Evolutionary conservation across 2,888 invertebrate species (phyloP), one percentile per base, ranked within the genome.

Genomic region (Drosophila leonis): DNA sequence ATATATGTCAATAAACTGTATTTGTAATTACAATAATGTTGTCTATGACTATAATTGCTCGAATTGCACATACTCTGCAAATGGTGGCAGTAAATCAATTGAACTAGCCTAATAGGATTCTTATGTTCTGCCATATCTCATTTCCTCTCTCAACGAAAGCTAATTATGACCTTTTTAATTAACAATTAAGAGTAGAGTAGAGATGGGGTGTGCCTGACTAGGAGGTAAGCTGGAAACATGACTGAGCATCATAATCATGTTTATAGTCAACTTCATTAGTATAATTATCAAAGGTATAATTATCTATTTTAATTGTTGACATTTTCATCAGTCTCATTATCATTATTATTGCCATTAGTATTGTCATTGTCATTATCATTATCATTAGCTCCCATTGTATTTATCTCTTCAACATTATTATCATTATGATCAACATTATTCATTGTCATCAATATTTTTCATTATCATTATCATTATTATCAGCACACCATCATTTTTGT

Each of bases 1-100:
- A 33, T 54, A 48, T 12, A 33, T 54, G 41, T 46, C 52, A 54
- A 65, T 54, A 52, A 29, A 64, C 10, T 0, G 15, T n/a, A 27
- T 9, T n/a, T 1, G 12, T 10, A 62, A 62, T 29, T 37, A 20
- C n/a, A 35, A 31, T 31, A 31, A 48, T 63, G 31, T 15, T n/a
- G 24, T 12, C 13, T 31, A 12, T 18, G 31, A 48, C 33, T n/a
- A 33, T 33, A 24, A 18, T 48, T 63, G 46, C 7, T 5, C 24
- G 33, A 18, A 4, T 13, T 5, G 6, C 24, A 37, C 27, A 37
- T 15, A 33, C 44, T 15, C 15, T 33, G 10, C 13, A 33, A 41
- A 20, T 41, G 13, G 2, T 13, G 15, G 18, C 33, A 57, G 39
- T 13, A 42, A 41, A 33, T 10, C 59, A 62, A 59, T 33, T 35